phyloP scores from a whole-genome alignment of 37 sponge, comb jelly and placozoan species.

The Theonella swinhoei region DNA sequence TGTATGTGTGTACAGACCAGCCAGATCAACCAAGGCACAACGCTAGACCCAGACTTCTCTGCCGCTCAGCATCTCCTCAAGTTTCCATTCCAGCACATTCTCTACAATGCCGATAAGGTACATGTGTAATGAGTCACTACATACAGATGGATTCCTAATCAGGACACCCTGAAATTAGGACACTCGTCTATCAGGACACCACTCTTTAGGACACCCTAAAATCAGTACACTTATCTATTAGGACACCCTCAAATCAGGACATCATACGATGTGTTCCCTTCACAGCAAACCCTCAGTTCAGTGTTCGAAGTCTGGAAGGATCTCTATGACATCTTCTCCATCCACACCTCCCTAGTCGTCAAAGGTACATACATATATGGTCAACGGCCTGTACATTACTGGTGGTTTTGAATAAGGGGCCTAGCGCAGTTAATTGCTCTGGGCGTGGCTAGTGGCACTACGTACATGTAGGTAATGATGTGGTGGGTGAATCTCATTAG shows the following conservation, averaged over 20 bases:
- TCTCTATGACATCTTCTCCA: neutral
- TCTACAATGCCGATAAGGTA: neutral
- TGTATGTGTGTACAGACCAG: conserved; percentile 14
- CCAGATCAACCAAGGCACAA: conserved; percentile 12
- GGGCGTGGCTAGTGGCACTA: too few species aligned
- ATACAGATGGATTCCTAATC: neutral
- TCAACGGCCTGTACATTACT: too few species aligned
- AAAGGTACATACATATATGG: too few species aligned
- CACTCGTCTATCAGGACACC: neutral
- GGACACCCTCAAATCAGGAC: too few species aligned
- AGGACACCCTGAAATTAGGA: too few species aligned
- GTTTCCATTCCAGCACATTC: conserved; percentile 32
- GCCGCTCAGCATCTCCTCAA: conserved; percentile 12
- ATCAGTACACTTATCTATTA: neutral
- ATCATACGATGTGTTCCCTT: neutral
- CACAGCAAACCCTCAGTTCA: neutral
- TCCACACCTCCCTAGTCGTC: conserved; percentile 2
- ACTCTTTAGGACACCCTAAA: neutral
- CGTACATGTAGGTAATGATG: too few species aligned
- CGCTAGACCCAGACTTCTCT: conserved; percentile 21
- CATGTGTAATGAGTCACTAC: neutral
- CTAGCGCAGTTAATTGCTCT: too few species aligned
- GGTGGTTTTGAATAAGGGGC: too few species aligned
- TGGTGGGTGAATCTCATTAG: too few species aligned
- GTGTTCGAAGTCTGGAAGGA: conserved; percentile 13